Base-by-base conservation (phyloP, 2,888 invertebrate genomes). In the Ormyrus pomaceus region DNA sequence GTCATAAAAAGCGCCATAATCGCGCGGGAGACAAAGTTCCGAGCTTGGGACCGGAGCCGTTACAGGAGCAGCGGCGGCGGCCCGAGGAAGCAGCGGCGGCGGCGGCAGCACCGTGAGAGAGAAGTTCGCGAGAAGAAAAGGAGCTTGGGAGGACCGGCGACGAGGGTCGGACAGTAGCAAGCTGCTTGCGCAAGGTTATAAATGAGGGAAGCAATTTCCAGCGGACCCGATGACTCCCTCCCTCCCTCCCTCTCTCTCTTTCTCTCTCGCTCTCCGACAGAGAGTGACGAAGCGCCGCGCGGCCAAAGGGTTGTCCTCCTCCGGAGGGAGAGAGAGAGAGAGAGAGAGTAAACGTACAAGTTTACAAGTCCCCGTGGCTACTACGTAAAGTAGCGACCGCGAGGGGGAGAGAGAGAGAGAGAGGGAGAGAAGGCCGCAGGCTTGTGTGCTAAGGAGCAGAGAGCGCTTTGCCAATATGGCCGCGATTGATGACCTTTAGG, bases 181-280 rank as follows among this genome's bases (percentile, higher is more conserved):
- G 71, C 59, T 61, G 45, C 45, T 13, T 34, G 71, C 45, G 68
- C 58, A 82, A 84, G 86, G 86, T 88, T 88, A 88, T 88, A 87
- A 88, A 88, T 86, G 88, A 88, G 86, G 86, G 84, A 86, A 88
- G 87, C 87, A 88, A 88, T 88, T 88, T 88, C 86, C 87, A 88
- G 85, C 85, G 88, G 34, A 85, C 84, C 77, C 76, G 80, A 83
- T 82, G 80, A 81, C 78, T 77, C 34, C 34, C 34, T 34, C 34
- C 34, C 34, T 34, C 34, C 34, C 34, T 34, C 13, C 13, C 34
- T 34, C 34, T 34, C 34, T 34, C 34, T 34, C 34, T 3, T 1
- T 34, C 34, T 34, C 34, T 34, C 34, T 34, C 34, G 19, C 19
- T 34, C 34, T 34, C 34, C 34, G 34, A 34, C 34, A 13, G 68